Base-by-base conservation (phyloP, 2,888 invertebrate genomes). In the Athalia rosae region DNA sequence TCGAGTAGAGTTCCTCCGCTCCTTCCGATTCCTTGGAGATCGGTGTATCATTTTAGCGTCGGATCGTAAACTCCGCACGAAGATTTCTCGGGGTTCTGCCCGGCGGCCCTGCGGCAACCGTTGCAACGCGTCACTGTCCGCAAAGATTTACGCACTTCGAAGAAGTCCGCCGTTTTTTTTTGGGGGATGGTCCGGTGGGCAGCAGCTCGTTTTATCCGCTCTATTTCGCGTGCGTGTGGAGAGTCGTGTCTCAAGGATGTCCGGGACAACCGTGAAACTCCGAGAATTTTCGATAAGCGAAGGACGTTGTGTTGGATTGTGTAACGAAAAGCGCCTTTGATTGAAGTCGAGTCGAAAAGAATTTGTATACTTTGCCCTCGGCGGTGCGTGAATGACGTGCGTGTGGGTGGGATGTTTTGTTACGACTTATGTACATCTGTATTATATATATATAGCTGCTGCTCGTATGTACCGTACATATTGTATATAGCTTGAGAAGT, bases 51-150 rank as follows among this genome's bases (percentile, higher is more conserved):
- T 28, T 28, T 28, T 28, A 28, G 28, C 28, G 28, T 74, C 48
- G 47, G 13, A 43, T 41, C 48, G 48, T 7, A 43, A 59, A 74
- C 62, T 45, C 61, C 50, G 61, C 61, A 28, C 28, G 28, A 28
- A 61, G 59, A 15, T 48, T 74, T 74, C 61, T 71, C 43, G 43
- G 48, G 62, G 47, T 74, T 61, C 48, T 48, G 47, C 43, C 13
- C 45, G 56, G 76, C 28, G 28, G 28, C 76, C 78, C 62, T 48
- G 74, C 73, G 78, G 78, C 78, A 78, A 74, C 78, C 78, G n/a
- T n/a, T n/a, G 66, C 84, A 79, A 81, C 82, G 80, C 86, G 85
- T 88, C 87, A 86, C 84, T 87, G 86, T 87, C 85, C 81, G 77
- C 81, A 79, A 82, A 88, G 86, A 88, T 88, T 88, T 87, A 87